Percentiles rank a stretch among this genome's conserved stretches.
Conservation (phyloP, 2,113 vertebrate genomes). For the Calypte anna region DNA sequence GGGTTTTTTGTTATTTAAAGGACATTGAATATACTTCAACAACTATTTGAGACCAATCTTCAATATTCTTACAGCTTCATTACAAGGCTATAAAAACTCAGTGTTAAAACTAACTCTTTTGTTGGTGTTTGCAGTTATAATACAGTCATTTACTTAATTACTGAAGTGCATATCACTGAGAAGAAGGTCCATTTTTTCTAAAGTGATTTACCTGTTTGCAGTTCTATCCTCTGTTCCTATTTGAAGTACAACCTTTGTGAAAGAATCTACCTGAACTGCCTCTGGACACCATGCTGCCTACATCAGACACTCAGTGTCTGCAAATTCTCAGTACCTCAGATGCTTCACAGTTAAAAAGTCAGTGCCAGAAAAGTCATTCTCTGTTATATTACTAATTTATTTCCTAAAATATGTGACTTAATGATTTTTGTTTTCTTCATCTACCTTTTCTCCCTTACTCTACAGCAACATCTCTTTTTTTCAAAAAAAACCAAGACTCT, state of each 20-base stretch:
- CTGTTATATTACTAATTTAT: background rate
- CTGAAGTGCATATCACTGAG: background rate
- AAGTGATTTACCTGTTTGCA: background rate
- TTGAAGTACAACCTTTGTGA: background rate
- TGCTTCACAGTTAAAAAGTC: background rate
- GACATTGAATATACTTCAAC: background rate
- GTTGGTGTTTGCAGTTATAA: background rate
- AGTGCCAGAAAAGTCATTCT: background rate
- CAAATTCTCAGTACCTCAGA: background rate
- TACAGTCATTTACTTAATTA: too few species aligned
- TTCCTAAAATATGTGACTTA: background rate
- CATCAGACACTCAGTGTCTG: background rate
- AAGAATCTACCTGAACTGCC: background rate
- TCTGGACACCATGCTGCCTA: background rate
- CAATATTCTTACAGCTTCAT: background rate
- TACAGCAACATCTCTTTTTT: background rate
- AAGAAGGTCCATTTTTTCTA: background rate
- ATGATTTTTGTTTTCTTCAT: background rate
- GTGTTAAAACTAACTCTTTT: background rate
- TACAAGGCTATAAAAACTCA: too few species aligned
- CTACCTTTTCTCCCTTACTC: background rate
- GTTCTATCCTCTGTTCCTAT: background rate
- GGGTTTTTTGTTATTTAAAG: background rate
- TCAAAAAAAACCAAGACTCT: background rate
- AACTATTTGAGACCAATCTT: background rate